A percentile compares a stretch with the other conserved stretches of the same genome.
These are phyloP conservation scores for Mustela lutreola DNA, from an alignment of 2,113 vertebrate species.

Conservation along the genomic window DNA sequence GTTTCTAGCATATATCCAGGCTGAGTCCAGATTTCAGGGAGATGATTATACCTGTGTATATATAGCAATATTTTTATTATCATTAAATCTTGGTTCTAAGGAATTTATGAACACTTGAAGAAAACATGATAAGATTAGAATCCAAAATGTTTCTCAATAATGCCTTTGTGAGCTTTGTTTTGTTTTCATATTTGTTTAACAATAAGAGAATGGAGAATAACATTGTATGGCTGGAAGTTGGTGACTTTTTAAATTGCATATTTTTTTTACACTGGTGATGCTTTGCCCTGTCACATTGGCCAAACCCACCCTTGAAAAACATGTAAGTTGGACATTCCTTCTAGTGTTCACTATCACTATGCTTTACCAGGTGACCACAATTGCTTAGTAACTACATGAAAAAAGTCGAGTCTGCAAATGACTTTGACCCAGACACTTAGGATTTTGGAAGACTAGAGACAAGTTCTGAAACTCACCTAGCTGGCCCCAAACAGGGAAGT, in stretches of 20 bases:
- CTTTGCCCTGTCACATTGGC: background rate
- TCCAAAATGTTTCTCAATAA: slow-evolving; percentile 1
- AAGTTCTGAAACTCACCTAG: slow-evolving; percentile 14
- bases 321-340: background rate
- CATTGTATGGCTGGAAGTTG: background rate
- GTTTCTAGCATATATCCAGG: background rate
- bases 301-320: background rate
- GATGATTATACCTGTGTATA: background rate
- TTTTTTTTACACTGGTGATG: background rate
- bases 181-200: background rate
- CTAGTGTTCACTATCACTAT: slow-evolving; percentile 35
- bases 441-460: slow-evolving; percentile 55
- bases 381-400: slow-evolving; percentile 9
- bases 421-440: slow-evolving; percentile 53
- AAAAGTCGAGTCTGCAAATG: slow-evolving; percentile 62
- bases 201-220: background rate
- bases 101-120: background rate
- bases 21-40: background rate
- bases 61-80: background rate
- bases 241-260: background rate
- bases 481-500: background rate
- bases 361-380: background rate
- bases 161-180: background rate
- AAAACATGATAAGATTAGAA: slow-evolving; percentile 51
- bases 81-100: slow-evolving; percentile 25